Conservation (phyloP, 2,888 invertebrate genomes). For the Arrhopalites spinosus region DNA sequence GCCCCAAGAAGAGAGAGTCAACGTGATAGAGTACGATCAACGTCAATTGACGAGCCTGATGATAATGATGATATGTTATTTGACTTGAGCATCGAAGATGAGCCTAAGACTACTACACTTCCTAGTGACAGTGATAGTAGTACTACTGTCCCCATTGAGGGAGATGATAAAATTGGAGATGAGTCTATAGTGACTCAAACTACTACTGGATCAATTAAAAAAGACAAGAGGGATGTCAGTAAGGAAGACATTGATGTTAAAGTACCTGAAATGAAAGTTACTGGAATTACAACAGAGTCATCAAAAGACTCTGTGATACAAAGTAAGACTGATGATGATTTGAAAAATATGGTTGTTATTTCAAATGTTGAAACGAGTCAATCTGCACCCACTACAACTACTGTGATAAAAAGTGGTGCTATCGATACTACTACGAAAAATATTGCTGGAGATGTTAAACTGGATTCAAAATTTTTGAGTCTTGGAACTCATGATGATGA, state of each 20-base stretch:
- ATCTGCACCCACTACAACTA: background rate
- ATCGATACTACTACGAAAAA: background rate
- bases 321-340: conserved; percentile 20
- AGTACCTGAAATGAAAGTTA: conserved; percentile 18
- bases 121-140: background rate
- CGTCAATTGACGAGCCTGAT: conserved; percentile 39
- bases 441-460: too few species aligned
- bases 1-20: background rate
- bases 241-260: background rate
- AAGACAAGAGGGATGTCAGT: conserved; percentile 6
- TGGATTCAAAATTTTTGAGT: background rate
- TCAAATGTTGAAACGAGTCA: background rate
- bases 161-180: too few species aligned
- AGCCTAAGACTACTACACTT: conserved; percentile 16
- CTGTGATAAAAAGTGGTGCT: conserved; percentile 19
- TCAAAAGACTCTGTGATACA: conserved; percentile 23
- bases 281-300: conserved; percentile 18
- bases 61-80: conserved; percentile 54
- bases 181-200: background rate
- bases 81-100: conserved; percentile 55
- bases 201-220: conserved; percentile 1
- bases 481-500: background rate
- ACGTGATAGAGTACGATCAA: conserved; percentile 31
- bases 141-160: background rate
- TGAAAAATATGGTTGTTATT: background rate